phyloP scores from a whole-genome alignment of 1,140 invertebrate genomes.

The Uloborus diversus region DNA sequence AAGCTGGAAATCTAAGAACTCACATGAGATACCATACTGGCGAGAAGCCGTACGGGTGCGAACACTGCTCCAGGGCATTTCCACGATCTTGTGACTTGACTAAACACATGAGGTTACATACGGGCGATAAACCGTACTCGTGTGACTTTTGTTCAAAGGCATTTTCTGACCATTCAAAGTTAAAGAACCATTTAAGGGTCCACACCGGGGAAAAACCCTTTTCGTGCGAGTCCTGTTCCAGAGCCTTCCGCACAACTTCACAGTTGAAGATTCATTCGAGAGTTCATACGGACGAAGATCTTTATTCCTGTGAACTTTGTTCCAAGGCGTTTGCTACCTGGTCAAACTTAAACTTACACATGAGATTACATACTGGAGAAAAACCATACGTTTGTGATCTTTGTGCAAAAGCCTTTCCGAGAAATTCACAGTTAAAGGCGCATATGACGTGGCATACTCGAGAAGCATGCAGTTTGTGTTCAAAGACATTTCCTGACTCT shows the following conservation, averaged over 20 bases:
- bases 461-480: no score
- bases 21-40: no score
- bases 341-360: slow-evolving; percentile 68
- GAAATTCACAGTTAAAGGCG: no score
- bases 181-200: not conserved
- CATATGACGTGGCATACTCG: no score
- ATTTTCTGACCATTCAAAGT: not conserved
- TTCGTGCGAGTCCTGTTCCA: slow-evolving; percentile 93
- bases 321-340: slow-evolving; percentile 57
- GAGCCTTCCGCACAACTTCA: slow-evolving; percentile 73
- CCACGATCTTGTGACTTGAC: not conserved
- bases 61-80: not conserved
- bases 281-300: slow-evolving; percentile 71
- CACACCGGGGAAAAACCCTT: slow-evolving; percentile 65
- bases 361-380: slow-evolving; percentile 84
- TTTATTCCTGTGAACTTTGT: slow-evolving; percentile 58
- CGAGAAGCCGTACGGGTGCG: not conserved
- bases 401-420: no score
- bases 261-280: slow-evolving; percentile 74
- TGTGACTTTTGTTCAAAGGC: not conserved
- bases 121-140: not conserved
- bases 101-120: not conserved
- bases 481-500: no score
- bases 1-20: no score
- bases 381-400: no score